Conservation (phyloP, 2,888 invertebrate genomes). For the Rugalucina vietnamica region DNA sequence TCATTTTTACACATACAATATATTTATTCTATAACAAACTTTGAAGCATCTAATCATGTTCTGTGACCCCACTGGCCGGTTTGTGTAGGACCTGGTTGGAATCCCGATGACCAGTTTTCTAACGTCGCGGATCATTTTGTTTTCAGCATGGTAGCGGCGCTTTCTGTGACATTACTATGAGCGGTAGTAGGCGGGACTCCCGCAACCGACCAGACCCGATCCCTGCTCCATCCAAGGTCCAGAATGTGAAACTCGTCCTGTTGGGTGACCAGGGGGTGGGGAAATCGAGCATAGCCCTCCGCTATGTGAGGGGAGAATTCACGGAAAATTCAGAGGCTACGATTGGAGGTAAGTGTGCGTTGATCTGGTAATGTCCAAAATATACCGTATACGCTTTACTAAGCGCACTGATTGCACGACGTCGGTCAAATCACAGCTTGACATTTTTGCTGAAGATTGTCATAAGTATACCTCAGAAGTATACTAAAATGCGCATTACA, state of each 20-base stretch:
- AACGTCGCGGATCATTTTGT: neutral
- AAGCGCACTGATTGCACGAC: too few species aligned
- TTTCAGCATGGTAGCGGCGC: conserved; percentile 1
- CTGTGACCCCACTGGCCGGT: too few species aligned
- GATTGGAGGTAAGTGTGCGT: conserved; percentile 86
- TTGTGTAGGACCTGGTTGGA: neutral
- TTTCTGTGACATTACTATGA: neutral
- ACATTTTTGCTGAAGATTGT: too few species aligned
- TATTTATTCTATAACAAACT: too few species aligned
- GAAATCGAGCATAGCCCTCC: conserved; percentile 98
- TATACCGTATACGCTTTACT: too few species aligned
- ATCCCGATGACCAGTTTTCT: neutral
- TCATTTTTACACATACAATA: too few species aligned
- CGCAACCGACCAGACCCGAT: neutral
- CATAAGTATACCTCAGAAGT: too few species aligned
- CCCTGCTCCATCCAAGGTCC: conserved; percentile 87
- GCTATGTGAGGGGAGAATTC: conserved; percentile 99
- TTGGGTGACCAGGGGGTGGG: conserved; percentile 99
- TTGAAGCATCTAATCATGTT: too few species aligned
- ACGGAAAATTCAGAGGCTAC: conserved; percentile 88
- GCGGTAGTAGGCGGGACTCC: neutral
- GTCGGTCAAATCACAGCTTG: too few species aligned
- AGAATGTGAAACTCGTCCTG: conserved; percentile 99
- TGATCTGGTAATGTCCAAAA: neutral
- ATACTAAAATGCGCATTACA: too few species aligned